Evolutionary conservation across 2,113 vertebrate species (phyloP), one percentile per base, ranked within the genome.

Genomic region (Dicentrarchus labrax): DNA sequence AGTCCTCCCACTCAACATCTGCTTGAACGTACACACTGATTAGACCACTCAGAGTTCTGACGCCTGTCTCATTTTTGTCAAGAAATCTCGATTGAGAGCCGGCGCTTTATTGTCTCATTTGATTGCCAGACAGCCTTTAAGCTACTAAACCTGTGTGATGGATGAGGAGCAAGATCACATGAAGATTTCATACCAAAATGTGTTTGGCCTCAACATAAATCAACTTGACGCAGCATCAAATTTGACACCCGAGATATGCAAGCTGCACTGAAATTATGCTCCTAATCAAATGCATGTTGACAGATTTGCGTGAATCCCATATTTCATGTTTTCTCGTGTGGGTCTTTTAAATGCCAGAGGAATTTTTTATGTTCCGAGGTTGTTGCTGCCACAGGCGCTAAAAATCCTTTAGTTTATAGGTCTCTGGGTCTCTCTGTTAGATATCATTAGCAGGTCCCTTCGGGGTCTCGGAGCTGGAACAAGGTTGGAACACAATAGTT

Each of bases 1-100:
- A 30, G 83, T 78, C 82, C 88, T 84, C 90, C 86, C 74, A 85
- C 88, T 75, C 83, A 86, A 88, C 88, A 92, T 89, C 86, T 88
- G 86, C 78, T 80, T 5, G n/a, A 84, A 76, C 53, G 10, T 39
- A 39, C 72, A 66, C 74, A 65, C 50, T 53, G 74, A 88, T 88
- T 71, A 76, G 50, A 67, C 66, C 19, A 53, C 69, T 53, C 39
- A 2, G 36, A n/a, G 17, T 21, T 62, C 54, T 39, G 57, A 82
- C 38, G 73, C 60, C 69, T 17, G 74, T 80, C 41, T 66, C 4
- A 0, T 39, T 74, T 73, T 54, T 57, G n/a, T 83, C 54, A 22
- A 39, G 61, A 50, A 53, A 53, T 41, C 22, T 59, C 4, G 78
- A 78, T 48, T 60, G 82, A 83, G 64, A 79, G 56, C 47, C 30